These are phyloP conservation scores for Cyclura pinguis DNA, from an alignment of 2,797 vertebrate genomes.

Conservation along the genomic window DNA sequence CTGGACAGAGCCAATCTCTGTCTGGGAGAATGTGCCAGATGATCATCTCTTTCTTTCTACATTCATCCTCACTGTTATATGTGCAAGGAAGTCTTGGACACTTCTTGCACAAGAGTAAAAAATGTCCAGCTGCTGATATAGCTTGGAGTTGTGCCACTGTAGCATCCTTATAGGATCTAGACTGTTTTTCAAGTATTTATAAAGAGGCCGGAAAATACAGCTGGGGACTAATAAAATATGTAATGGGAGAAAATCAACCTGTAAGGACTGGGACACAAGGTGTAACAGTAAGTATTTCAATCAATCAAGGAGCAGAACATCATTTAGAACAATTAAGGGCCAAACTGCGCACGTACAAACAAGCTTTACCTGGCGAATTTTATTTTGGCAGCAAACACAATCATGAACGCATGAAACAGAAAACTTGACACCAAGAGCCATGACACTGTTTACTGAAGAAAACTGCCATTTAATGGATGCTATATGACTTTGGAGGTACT, in stretches of 20 bases:
- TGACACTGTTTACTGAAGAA: neutral
- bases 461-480: neutral
- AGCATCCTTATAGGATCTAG: neutral
- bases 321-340: neutral
- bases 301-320: neutral
- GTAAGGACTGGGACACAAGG: neutral
- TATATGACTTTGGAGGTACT: neutral
- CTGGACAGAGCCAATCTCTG: no score
- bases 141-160: neutral
- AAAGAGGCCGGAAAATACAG: neutral
- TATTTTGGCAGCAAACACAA: neutral
- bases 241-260: neutral
- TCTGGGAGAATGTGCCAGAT: no score
- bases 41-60: no score
- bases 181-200: neutral
- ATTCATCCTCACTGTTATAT: no score
- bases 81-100: no score
- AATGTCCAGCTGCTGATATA: no score
- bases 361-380: neutral
- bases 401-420: neutral
- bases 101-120: no score
- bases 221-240: neutral
- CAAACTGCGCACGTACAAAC: neutral
- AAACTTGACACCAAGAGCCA: neutral
- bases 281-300: neutral